Base-by-base conservation (phyloP, 2,797 vertebrate species). In the Acipenser ruthenus region DNA sequence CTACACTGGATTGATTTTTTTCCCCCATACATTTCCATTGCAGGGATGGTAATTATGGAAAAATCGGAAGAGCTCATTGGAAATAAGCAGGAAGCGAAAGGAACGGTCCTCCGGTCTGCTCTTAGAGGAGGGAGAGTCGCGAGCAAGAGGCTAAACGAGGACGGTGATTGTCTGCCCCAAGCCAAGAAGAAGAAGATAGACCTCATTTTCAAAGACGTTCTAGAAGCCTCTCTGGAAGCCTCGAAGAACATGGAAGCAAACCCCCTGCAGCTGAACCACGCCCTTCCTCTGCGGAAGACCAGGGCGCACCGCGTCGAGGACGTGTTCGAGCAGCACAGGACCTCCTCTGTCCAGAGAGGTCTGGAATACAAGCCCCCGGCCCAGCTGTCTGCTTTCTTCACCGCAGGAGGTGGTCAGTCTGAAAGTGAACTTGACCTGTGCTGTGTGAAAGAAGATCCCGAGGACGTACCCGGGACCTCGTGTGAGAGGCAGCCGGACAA, bases 131-230 rank as follows among this genome's bases (percentile, higher is more conserved):
- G 79, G 89, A 85, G 83, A 78, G 87, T 77, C 78, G 84, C 70
- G 81, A 82, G 69, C 66, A 94, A 93, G 71, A 89, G 88, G 64
- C 75, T 80, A 60, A 83, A 78, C 62, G 92, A 95, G 0, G 94
- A 95, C 64, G 81, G 83, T 1, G 93, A 95, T 2, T 65, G 77
- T 6, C 91, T 92, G 68, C 83, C 91, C 67, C 93, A 92, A 52
- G 78, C 92, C 66, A 97, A 98, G 85, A 97, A 92, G 83, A 97
- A 96, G 84, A 97, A 94, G 79, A 96, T 96, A 2, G 93, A 97
- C 78, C 90, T 96, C 68, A 95, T 96, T 74, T 98, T 96, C 83
- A 97, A 95, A 87, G 91, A 96, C 0, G 93, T 95, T 18, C 74
- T 96, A 49, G 92, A 96, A 72, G 95, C 94, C 5, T 95, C 95